A percentile compares a stretch with the other conserved stretches of the same genome.
Evolutionary conservation across 2,797 vertebrate genomes (phyloP).

Genomic region (Microctenopoma lineatum): DNA sequence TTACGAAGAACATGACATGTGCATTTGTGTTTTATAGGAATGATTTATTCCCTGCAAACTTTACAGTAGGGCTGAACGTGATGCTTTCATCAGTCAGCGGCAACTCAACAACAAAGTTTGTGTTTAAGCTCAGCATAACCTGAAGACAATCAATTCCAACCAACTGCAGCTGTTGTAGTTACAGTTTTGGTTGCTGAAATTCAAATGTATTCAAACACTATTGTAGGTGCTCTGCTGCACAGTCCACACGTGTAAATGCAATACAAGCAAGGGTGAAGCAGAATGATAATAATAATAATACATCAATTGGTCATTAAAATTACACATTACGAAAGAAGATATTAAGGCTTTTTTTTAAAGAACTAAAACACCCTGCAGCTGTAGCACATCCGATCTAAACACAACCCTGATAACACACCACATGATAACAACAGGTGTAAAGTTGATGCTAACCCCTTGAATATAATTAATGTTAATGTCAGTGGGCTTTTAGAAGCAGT

Average conservation of each 20-base stretch:
- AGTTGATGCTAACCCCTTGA: conserved; percentile 6
- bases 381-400: conserved; percentile 7
- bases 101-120: conserved; percentile 16
- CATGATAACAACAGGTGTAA: conserved; percentile 13
- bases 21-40: conserved; percentile 55
- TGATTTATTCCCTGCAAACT: conserved; percentile 62
- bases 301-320: too few species aligned
- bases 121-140: conserved; percentile 19
- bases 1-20: conserved; percentile 59
- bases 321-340: too few species aligned
- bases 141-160: neutral
- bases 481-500: conserved; percentile 36
- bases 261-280: neutral
- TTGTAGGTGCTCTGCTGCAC: too few species aligned
- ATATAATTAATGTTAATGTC: conserved; percentile 33
- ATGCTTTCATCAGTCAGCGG: conserved; percentile 27
- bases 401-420: conserved; percentile 1
- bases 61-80: conserved; percentile 30
- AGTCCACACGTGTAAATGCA: neutral
- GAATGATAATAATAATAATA: too few species aligned
- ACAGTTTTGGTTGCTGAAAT: neutral
- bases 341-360: too few species aligned
- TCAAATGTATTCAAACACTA: too few species aligned
- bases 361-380: neutral
- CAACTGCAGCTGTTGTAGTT: neutral